These are phyloP conservation scores for Cinara cedri DNA, from an alignment of 2,888 invertebrate species.

Conservation along the genomic window DNA sequence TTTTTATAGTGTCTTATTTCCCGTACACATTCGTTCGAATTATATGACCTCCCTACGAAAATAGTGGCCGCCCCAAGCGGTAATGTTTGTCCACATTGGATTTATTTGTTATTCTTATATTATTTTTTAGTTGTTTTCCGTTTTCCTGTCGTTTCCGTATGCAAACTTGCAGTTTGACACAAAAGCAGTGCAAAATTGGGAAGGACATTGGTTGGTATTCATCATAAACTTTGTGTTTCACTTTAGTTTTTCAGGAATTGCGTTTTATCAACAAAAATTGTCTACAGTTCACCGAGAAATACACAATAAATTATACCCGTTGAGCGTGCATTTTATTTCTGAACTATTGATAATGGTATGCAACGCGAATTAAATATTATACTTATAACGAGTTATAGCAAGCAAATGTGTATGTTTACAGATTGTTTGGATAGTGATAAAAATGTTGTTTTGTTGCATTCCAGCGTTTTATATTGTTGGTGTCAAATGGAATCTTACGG, in stretches of 20 bases:
- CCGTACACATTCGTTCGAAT: too few species aligned
- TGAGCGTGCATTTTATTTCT: constrained; percentile 18
- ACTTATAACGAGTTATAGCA: too few species aligned
- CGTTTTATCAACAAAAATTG: constrained; percentile 4
- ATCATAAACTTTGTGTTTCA: constrained; percentile 13
- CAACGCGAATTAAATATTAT: not conserved
- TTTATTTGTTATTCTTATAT: too few species aligned
- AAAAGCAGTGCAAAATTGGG: constrained; percentile 42
- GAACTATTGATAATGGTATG: constrained; percentile 35
- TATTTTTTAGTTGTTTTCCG: constrained; percentile 10
- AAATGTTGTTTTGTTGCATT: constrained; percentile 6
- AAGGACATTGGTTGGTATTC: constrained; percentile 40
- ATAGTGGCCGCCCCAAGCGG: too few species aligned
- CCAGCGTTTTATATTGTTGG: constrained; percentile 26
- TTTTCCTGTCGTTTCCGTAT: constrained; percentile 27
- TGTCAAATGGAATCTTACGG: not conserved
- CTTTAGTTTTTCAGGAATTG: not conserved
- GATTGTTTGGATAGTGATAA: constrained; percentile 14
- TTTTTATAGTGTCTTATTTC: too few species aligned
- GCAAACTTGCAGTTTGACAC: constrained; percentile 31
- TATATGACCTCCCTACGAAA: too few species aligned
- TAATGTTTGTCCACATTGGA: too few species aligned
- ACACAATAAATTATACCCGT: constrained; percentile 36
- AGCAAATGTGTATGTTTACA: too few species aligned
- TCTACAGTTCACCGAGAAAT: constrained; percentile 37